phyloP scores from a whole-genome alignment of 2,888 invertebrate genomes.

The Synanthedon formicaeformis region DNA sequence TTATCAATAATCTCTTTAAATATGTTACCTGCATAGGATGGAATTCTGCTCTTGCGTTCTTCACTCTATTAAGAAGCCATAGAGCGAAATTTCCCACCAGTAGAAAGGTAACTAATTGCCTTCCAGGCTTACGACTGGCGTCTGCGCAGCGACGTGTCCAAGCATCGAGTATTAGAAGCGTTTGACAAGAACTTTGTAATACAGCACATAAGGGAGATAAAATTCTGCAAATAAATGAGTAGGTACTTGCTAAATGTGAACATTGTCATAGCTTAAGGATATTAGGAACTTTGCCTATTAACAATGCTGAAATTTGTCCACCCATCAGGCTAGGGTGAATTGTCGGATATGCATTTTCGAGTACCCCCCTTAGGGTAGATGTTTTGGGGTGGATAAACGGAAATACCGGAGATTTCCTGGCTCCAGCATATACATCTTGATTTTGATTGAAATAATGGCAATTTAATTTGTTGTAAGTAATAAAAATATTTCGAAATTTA shows the following conservation, averaged over 20 bases:
- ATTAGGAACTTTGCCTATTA: too few relatives aligned
- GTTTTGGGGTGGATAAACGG: too few relatives aligned
- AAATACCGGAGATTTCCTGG: too few relatives aligned
- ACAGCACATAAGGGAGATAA: slow-evolving; percentile 64
- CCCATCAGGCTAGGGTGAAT: too few relatives aligned
- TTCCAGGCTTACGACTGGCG: slow-evolving; percentile 66
- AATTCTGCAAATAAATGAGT: slow-evolving; percentile 30
- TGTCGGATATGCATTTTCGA: too few relatives aligned
- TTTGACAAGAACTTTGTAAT: slow-evolving; percentile 75
- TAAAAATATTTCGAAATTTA: slow-evolving; percentile 9
- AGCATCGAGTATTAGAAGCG: slow-evolving; percentile 67
- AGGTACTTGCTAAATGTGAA: too few relatives aligned
- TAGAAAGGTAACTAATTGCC: slow-evolving; percentile 78
- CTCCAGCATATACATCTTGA: too few relatives aligned
- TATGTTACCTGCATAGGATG: slow-evolving; percentile 71
- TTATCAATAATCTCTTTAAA: too few relatives aligned
- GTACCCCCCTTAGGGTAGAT: too few relatives aligned
- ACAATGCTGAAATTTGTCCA: too few relatives aligned
- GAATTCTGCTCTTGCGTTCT: slow-evolving; percentile 75
- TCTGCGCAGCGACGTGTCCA: slow-evolving; percentile 72
- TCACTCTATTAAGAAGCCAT: slow-evolving; percentile 77
- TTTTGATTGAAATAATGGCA: background rate
- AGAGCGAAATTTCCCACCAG: slow-evolving; percentile 74
- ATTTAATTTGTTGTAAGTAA: background rate
- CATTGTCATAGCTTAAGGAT: too few relatives aligned